A percentile compares a stretch with the other conserved stretches of the same genome.
phyloP scores from a whole-genome alignment of 2,888 invertebrate genomes.

The Diarsia rubi region DNA sequence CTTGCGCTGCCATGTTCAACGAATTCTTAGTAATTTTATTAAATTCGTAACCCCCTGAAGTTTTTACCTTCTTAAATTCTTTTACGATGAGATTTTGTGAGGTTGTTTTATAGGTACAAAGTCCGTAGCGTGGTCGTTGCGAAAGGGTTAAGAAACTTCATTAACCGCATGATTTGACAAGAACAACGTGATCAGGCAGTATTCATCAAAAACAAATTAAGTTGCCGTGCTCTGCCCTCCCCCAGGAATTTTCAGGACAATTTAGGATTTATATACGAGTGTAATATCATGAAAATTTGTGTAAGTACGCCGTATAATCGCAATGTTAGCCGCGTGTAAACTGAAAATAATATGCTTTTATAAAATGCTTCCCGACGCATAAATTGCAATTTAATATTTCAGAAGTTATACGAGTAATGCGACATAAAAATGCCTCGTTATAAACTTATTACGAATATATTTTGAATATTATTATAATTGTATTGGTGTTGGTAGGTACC shows the following conservation, averaged over 20 bases:
- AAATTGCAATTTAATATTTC: constrained; percentile 71
- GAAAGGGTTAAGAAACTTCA: constrained; percentile 79
- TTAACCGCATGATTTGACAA: constrained; percentile 88
- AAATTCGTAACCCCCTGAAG: constrained; percentile 16
- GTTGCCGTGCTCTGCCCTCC: constrained; percentile 73
- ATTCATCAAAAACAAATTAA: constrained; percentile 88
- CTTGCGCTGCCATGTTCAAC: constrained; percentile 49
- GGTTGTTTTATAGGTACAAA: constrained; percentile 13
- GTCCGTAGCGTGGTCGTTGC: constrained; percentile 55
- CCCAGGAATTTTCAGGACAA: constrained; percentile 74
- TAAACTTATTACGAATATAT: constrained; percentile 46
- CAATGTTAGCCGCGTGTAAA: constrained; percentile 68
- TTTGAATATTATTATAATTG: constrained; percentile 9
- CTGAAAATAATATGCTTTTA: constrained; percentile 70
- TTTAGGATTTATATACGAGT: constrained; percentile 74
- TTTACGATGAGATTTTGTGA: constrained; percentile 19
- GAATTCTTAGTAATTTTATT: constrained; percentile 47
- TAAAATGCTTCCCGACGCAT: constrained; percentile 58
- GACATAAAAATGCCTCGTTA: constrained; percentile 64
- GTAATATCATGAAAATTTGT: constrained; percentile 71
- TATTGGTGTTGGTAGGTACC: background rate
- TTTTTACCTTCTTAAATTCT: constrained; percentile 25
- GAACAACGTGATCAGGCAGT: constrained; percentile 82
- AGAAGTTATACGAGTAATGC: constrained; percentile 65
- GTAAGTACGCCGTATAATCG: constrained; percentile 65